Conservation (phyloP, 1,140 invertebrate genomes). For the Neoseiulus cucumeris region DNA sequence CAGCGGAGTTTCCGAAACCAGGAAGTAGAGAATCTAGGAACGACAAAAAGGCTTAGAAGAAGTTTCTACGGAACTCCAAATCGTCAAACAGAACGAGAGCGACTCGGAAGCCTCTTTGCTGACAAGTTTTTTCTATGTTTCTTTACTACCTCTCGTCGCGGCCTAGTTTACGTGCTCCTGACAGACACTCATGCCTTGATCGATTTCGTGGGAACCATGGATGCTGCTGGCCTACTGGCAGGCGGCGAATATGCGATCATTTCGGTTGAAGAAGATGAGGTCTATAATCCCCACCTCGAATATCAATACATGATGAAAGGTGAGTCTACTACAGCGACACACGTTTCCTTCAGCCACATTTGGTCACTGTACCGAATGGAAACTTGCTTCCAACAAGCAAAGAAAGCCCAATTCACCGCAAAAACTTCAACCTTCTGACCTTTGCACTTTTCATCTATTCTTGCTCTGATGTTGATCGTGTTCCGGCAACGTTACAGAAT, state of each 20-base stretch:
- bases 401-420: no score
- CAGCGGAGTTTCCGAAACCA: no score
- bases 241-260: constrained; percentile 59
- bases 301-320: constrained; percentile 43
- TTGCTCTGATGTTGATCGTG: no score
- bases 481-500: constrained; percentile 18
- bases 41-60: no score
- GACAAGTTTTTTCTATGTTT: constrained; percentile 12
- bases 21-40: no score
- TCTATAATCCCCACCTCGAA: constrained; percentile 47
- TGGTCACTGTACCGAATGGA: no score
- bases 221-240: constrained; percentile 42
- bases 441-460: no score
- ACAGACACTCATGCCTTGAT: constrained; percentile 61
- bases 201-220: constrained; percentile 47
- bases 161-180: constrained; percentile 60
- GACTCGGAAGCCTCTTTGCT: not conserved
- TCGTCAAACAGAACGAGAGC: no score
- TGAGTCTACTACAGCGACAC: constrained; percentile 26
- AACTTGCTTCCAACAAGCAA: no score
- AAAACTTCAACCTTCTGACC: no score
- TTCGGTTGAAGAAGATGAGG: constrained; percentile 61
- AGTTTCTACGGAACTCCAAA: no score
- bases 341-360: no score
- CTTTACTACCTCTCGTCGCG: constrained; percentile 17